Evolutionary conservation across 2,888 invertebrate species (phyloP), one percentile per base, ranked within the genome.

Genomic region (Schrankia costaestrigalis): DNA sequence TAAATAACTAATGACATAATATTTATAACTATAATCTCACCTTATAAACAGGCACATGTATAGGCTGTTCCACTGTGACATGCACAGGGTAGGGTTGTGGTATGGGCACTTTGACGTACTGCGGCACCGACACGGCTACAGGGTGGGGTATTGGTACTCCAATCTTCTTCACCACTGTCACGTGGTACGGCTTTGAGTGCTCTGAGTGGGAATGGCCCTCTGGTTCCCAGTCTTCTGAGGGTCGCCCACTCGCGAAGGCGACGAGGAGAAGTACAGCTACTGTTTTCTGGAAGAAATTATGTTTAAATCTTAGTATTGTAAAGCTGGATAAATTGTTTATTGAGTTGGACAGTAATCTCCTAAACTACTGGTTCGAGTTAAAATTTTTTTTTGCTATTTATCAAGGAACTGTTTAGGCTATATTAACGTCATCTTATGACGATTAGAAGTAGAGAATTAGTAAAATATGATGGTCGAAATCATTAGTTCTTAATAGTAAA

Each of bases 21-120:
- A 27, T 11, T 27, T 1, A 11, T 5, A 8, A 8, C 10, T 18
- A 6, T 14, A 15, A 11, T 17, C 55, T 62, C 60, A 91, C 86
- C 81, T 93, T 93, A 66, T 93, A 93, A 31, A 93, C 91, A 1
- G 93, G 93, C 27, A 93, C 90, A 43, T 92, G 91, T 30, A 94
- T 91, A 51, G 93, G 93, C 59, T 93, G 93, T 36, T 93, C 92
- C 24, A 93, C 91, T 1, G 90, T 86, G 1, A 93, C 90, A 57
- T 93, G 93, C 1, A 93, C 93, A 0, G 93, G 90, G 78, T 93
- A 93, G 1, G 94, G 94, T 40, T 93, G 92, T 1, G 93, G 93
- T 27, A 94, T 93, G 35, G 93, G 91, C 13, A 94, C 89, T 71
- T 92, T 92, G 46, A 93, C 78, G 58, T 91, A 90, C 70, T 91